phyloP scores from a whole-genome alignment of 2,888 invertebrate species.

The Orchesellides sinensis region DNA sequence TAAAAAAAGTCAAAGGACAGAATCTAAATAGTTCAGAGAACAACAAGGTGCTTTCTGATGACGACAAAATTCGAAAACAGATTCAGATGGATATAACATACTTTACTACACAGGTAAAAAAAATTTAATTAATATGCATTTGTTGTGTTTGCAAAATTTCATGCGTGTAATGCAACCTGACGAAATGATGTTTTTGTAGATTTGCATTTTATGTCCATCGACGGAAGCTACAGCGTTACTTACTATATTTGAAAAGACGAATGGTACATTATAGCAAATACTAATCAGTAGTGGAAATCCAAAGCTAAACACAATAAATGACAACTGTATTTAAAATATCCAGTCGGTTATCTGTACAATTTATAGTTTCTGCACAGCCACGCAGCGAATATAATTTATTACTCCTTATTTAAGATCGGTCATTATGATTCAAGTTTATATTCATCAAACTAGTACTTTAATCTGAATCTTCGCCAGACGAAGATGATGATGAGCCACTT shows the following conservation, averaged over 20 bases:
- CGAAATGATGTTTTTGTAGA: conserved; percentile 47
- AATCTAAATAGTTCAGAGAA: conserved; percentile 77
- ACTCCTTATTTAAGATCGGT: neutral
- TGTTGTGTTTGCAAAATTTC: neutral
- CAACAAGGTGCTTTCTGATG: conserved; percentile 85
- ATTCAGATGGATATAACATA: conserved; percentile 89
- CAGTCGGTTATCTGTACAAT: too few relatives aligned
- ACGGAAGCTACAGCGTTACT: conserved; percentile 59
- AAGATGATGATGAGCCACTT: conserved; percentile 36
- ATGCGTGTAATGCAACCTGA: neutral
- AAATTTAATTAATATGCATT: neutral
- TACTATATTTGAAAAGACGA: conserved; percentile 63
- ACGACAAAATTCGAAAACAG: conserved; percentile 95
- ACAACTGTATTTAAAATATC: too few relatives aligned
- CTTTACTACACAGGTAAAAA: conserved; percentile 84
- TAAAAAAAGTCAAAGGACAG: conserved; percentile 88
- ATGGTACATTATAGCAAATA: conserved; percentile 59
- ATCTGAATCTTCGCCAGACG: conserved; percentile 50
- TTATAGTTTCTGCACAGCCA: too few relatives aligned
- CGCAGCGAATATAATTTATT: too few relatives aligned
- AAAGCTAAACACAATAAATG: too few relatives aligned
- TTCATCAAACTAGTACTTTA: neutral
- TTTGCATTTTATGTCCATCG: conserved; percentile 56
- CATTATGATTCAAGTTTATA: neutral
- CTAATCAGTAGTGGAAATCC: conserved; percentile 19